phyloP scores from a whole-genome alignment of 2,797 vertebrate species.

The Hirundo rustica region DNA sequence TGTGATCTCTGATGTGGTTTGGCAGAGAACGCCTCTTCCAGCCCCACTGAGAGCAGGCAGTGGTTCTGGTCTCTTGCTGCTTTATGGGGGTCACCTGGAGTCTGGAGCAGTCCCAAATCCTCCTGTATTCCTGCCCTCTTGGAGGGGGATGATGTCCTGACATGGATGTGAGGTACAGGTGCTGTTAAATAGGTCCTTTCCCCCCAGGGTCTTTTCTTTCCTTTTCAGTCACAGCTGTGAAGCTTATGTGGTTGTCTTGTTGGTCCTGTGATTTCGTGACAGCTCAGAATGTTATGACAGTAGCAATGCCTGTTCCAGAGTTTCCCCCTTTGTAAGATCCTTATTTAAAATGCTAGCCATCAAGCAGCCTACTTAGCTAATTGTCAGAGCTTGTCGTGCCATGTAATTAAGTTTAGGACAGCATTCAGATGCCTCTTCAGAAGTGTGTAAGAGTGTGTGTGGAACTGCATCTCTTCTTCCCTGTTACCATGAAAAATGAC shows the following conservation, averaged over 20 bases:
- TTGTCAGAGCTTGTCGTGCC: constrained; percentile 30
- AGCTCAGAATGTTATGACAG: constrained; percentile 17
- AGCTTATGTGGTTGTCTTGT: background rate
- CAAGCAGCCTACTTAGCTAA: constrained; percentile 6
- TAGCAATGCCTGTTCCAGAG: background rate
- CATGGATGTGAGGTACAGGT: background rate
- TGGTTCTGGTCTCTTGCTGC: background rate
- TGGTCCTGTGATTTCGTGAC: background rate
- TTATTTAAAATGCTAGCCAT: constrained; percentile 21
- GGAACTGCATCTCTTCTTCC: background rate
- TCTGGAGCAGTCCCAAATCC: background rate
- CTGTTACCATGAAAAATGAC: background rate
- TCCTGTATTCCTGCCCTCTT: background rate
- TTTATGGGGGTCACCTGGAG: background rate
- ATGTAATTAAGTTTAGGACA: constrained; percentile 37
- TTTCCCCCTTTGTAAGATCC: background rate
- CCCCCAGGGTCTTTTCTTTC: background rate
- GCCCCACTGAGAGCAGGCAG: background rate
- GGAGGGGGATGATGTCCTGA: background rate
- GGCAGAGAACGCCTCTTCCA: background rate
- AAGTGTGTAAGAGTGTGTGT: background rate
- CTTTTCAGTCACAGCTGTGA: background rate
- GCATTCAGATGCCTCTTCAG: constrained; percentile 17
- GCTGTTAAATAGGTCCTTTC: background rate
- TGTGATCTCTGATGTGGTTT: fast-evolving